Evolutionary conservation across 2,888 invertebrate genomes (phyloP), one percentile per base, ranked within the genome.

Genomic region (Caenorhabditis sulstoni): DNA sequence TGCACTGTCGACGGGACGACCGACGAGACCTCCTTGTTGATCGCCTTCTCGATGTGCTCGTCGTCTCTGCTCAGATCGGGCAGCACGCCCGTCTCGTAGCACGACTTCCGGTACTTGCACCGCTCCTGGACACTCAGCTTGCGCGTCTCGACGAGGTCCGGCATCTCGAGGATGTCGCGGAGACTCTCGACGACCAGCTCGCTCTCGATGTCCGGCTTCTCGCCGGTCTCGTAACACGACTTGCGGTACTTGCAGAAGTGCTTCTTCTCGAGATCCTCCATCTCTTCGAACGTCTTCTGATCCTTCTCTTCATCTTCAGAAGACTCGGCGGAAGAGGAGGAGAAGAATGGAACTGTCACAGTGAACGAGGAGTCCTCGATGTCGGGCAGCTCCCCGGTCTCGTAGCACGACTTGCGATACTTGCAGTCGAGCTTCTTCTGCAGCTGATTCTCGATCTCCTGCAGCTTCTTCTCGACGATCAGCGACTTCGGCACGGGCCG

Each of bases 161-260:
- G 76, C 45, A 81, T 58, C 8, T 74, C 74, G 8, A 74, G 41
- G 35, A 84, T 74, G 29, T 84, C 82, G 8, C 59, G 35, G 70
- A 80, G 61, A 0, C 67, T 66, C 20, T 73, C 61, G 23, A 80
- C 59, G 0, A 41, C 70, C 23, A 82, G 59, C n/a, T 82, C 81
- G 29, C 71, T 65, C 20, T 82, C 82, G 77, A 83, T 87, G 52
- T 81, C 84, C 20, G 85, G 86, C 55, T 79, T 76, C 39, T 75
- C 58, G 29, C 87, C 87, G 0, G 86, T 82, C 39, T 84, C 84
- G 62, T 90, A 90, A 78, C 89, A 89, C 14, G 81, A 81, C 70
- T 88, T 88, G 8, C 89, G 78, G 61, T 90, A 89, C 58, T 88
- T 86, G 79, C 89, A 89, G 44, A 71, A 74, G 70, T 89, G 79